A percentile compares a stretch with the other conserved stretches of the same genome.
Evolutionary conservation across 1,140 invertebrate species (phyloP).

Genomic region (Temnothorax nylanderi): DNA sequence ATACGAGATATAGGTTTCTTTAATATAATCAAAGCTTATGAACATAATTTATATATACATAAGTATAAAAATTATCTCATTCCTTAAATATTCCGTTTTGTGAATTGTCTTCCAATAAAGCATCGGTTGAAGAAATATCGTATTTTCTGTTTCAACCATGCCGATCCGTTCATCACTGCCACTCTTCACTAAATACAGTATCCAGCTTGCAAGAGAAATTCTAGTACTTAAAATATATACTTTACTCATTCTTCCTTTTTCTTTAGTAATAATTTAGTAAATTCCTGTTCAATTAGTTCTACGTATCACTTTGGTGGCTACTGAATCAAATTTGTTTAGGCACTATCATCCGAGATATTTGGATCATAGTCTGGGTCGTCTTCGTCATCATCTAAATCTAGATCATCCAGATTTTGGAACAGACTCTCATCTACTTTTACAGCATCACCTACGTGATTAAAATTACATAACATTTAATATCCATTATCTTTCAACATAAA

Average conservation of each 20-base stretch:
- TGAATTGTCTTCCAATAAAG: constrained; percentile 6
- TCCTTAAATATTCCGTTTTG: constrained; percentile 29
- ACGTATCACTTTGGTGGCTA: constrained; percentile 26
- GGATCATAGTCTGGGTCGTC: constrained; percentile 88
- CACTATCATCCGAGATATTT: constrained; percentile 75
- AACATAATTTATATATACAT: constrained; percentile 70
- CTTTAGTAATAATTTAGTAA: constrained; percentile 21
- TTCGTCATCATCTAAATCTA: constrained; percentile 92
- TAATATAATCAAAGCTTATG: constrained; percentile 68
- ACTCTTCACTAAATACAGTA: constrained; percentile 2
- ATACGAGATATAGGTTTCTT: constrained; percentile 58
- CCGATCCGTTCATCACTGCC: constrained; percentile 17
- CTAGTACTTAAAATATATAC: constrained; percentile 48
- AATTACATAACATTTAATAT: neutral
- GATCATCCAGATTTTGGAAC: constrained; percentile 96
- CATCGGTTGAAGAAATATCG: constrained; percentile 1
- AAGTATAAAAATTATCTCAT: constrained; percentile 71
- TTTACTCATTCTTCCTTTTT: neutral
- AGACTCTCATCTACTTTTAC: constrained; percentile 97
- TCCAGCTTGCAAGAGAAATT: neutral
- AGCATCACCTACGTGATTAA: constrained; percentile 89
- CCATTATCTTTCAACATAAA: neutral
- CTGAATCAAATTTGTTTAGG: constrained; percentile 67
- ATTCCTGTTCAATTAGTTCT: constrained; percentile 13
- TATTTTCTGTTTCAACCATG: constrained; percentile 9